phyloP scores from a whole-genome alignment of 1,140 invertebrate genomes.

The Dendrolimus kikuchii region DNA sequence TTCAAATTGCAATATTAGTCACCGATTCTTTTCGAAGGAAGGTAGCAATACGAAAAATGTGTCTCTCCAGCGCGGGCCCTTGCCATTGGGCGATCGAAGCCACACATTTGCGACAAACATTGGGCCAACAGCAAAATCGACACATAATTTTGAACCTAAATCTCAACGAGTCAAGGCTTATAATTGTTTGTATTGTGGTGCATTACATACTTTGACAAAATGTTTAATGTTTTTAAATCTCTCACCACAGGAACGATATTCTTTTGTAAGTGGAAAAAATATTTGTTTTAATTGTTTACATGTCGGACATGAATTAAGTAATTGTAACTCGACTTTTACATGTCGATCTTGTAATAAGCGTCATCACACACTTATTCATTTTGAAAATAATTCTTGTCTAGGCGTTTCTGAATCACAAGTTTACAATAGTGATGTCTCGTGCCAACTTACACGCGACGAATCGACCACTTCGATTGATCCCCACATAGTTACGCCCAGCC shows the following conservation, averaged over 20 bases:
- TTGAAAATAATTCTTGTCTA: too few species aligned
- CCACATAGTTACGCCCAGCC: too few species aligned
- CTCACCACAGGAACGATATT: constrained; percentile 5
- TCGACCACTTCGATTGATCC: not conserved
- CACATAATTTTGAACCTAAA: not conserved
- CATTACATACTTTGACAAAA: too few species aligned
- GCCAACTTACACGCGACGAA: not conserved
- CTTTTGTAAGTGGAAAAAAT: not conserved
- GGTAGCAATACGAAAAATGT: too few species aligned
- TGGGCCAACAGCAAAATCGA: too few species aligned
- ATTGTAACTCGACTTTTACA: constrained; percentile 7
- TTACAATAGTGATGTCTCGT: constrained; percentile 2
- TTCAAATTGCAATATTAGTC: not conserved
- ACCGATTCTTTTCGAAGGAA: not conserved
- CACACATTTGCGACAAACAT: too few species aligned
- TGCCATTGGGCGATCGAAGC: too few species aligned
- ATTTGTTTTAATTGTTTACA: constrained; percentile 8
- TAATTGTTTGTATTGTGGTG: constrained; percentile 3
- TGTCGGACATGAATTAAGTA: not conserved
- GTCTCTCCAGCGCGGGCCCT: too few species aligned
- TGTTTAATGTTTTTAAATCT: constrained; percentile 7
- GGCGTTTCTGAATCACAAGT: too few species aligned
- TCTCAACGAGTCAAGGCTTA: not conserved
- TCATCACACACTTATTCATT: too few species aligned
- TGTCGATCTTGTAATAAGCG: too few species aligned